Evolutionary conservation across 2,113 vertebrate genomes (phyloP).

Genomic region (Probosciger aterrimus): DNA sequence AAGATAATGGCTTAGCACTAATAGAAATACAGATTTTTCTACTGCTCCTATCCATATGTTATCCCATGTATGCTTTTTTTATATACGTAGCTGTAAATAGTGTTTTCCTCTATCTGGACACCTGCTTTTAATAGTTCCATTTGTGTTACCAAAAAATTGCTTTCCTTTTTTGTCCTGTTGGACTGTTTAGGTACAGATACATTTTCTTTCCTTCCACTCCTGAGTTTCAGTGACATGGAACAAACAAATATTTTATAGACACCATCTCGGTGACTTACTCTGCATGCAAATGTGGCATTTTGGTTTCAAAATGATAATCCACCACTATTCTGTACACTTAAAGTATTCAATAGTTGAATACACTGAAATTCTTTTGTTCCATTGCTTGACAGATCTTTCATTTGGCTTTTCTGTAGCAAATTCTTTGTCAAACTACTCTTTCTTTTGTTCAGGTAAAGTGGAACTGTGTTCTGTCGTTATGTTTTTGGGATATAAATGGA

Average conservation of each 20-base stretch:
- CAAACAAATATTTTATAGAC: background rate
- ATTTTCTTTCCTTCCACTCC: background rate
- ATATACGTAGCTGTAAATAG: background rate
- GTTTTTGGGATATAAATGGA: background rate
- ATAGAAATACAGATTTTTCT: background rate
- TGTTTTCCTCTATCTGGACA: background rate
- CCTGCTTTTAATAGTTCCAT: background rate
- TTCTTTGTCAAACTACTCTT: background rate
- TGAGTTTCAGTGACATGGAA: background rate
- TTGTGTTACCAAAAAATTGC: background rate
- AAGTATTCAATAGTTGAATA: background rate
- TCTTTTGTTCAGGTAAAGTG: background rate
- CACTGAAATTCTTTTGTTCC: background rate
- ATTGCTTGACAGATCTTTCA: background rate
- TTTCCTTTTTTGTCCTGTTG: background rate
- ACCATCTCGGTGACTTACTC: background rate
- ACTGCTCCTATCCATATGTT: background rate
- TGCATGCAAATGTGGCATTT: background rate
- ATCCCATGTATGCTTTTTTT: background rate
- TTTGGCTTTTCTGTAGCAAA: background rate
- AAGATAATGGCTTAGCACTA: background rate
- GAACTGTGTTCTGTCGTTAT: background rate
- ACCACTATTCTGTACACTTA: background rate
- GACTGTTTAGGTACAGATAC: background rate
- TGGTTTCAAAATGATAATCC: background rate